Percentiles rank a stretch among this genome's conserved stretches.
phyloP scores from a whole-genome alignment of 2,888 invertebrate species.

The Tiphia femorata region DNA sequence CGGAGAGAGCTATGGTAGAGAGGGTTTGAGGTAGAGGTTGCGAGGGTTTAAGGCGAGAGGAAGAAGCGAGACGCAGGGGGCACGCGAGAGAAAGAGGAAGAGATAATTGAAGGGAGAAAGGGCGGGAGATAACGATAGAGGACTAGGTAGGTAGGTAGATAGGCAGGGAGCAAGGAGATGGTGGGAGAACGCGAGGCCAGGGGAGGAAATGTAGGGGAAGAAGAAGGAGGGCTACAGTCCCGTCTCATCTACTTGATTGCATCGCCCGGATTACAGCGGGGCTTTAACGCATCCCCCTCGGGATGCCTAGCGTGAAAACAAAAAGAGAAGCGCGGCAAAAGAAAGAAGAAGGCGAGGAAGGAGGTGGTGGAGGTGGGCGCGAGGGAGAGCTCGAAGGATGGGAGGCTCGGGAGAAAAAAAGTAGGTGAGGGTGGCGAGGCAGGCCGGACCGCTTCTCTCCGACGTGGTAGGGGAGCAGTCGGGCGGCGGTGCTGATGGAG shows the following conservation, averaged over 20 bases:
- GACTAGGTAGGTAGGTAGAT: background rate
- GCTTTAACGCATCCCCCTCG: slow-evolving; percentile 58
- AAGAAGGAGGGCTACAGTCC: slow-evolving; percentile 31
- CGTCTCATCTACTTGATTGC: slow-evolving; percentile 61
- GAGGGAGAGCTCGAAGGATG: background rate
- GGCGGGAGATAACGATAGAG: slow-evolving; percentile 7
- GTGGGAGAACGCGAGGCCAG: background rate
- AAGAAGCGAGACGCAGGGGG: too few species aligned
- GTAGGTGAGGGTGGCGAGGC: background rate
- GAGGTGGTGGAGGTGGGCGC: slow-evolving; percentile 9
- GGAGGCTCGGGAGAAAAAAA: slow-evolving; percentile 8
- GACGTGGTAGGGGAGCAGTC: too few species aligned
- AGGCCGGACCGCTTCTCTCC: slow-evolving; percentile 12
- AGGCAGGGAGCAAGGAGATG: slow-evolving; percentile 15
- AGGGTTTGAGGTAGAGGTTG: too few species aligned
- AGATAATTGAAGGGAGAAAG: background rate
- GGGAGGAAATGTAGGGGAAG: slow-evolving; percentile 9
- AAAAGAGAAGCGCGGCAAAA: slow-evolving; percentile 40
- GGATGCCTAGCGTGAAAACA: slow-evolving; percentile 55
- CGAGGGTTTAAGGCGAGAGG: too few species aligned
- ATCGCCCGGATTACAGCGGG: slow-evolving; percentile 56
- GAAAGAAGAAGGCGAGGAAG: background rate
- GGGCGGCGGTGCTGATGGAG: too few species aligned
- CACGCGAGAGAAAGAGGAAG: background rate
- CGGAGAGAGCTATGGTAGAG: background rate